Evolutionary conservation across 92 coral and sea anemone genomes (phyloP), one percentile per base, ranked within the genome.

Genomic region (Zoanthus sansibaricus): DNA sequence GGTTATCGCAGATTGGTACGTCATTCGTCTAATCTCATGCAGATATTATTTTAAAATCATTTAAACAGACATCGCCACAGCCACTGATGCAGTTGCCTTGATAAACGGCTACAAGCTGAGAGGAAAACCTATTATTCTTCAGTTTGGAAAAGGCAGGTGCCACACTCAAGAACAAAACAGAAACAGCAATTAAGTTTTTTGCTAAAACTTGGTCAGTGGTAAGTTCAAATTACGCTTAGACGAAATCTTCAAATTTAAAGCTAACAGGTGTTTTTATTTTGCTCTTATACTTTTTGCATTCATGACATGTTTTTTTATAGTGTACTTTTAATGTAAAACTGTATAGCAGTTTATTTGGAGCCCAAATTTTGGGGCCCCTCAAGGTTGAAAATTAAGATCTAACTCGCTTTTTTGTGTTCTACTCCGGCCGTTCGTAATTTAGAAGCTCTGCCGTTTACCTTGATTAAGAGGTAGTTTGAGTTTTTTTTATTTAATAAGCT

Each of bases 51-150:
- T 62, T 25, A 25, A 25, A 18, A 62, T 62, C 30, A 6, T 37
- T 17, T 16, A 21, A 13, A 37, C 78, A 97, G 99, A 95, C 79
- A 83, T 86, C 73, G 90, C 75, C 20, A 75, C 94, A 69, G 97
- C 98, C 16, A 89, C 87, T n/a, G 88, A 90, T 17, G 99, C 99
- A 58, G 83, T 92, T 14, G 76, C 86, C 25, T 89, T 95, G 37
- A 90, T 95, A 37, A 97, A 93, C 84, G 99, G 99, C 18, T 97
- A 93, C 51, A 58, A 75, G 64, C 92, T 97, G 79, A 93, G 88
- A 76, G 97, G 95, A 14, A 94, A 92, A 77, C 98, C 99, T 7
- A 87, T 97, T 8, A 97, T 97, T 18, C 91, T 97, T 42, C 97
- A 95, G 86, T 97, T 89, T 89, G 99, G 99, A 17, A 82, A 82